These are phyloP conservation scores for Argyrosomus japonicus DNA, from an alignment of 2,113 vertebrate genomes.

Conservation along the genomic window DNA sequence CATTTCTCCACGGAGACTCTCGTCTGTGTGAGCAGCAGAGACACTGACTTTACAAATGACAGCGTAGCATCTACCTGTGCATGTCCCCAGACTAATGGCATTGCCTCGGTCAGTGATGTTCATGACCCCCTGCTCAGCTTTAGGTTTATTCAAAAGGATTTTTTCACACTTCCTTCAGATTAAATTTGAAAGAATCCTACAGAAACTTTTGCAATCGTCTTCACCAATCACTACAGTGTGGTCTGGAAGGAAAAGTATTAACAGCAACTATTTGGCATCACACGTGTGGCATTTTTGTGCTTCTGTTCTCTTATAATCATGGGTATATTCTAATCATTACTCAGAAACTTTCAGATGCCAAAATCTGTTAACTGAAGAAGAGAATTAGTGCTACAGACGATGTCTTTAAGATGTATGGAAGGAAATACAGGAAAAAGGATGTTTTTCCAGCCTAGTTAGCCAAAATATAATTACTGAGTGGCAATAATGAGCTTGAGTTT, in stretches of 20 bases:
- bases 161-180: neutral
- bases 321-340: neutral
- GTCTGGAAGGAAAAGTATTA: neutral
- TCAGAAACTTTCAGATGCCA: neutral
- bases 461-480: neutral
- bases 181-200: neutral
- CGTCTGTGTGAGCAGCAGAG: conserved; percentile 92
- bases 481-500: neutral
- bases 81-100: neutral
- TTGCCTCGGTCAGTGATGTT: neutral
- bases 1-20: conserved; percentile 94
- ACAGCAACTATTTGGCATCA: neutral
- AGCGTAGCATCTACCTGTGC: neutral
- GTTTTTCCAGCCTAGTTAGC: neutral
- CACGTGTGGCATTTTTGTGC: neutral
- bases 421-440: too few species aligned
- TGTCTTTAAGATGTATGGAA: neutral
- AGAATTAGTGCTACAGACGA: neutral
- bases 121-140: neutral
- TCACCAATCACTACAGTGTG: neutral
- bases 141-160: neutral
- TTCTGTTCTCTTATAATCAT: neutral
- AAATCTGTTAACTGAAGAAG: neutral
- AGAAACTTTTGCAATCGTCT: neutral
- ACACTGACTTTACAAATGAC: conserved; percentile 81